A percentile compares a stretch with the other conserved stretches of the same genome.
Evolutionary conservation across 2,113 vertebrate genomes (phyloP).

Genomic region (Ammodytes marinus): DNA sequence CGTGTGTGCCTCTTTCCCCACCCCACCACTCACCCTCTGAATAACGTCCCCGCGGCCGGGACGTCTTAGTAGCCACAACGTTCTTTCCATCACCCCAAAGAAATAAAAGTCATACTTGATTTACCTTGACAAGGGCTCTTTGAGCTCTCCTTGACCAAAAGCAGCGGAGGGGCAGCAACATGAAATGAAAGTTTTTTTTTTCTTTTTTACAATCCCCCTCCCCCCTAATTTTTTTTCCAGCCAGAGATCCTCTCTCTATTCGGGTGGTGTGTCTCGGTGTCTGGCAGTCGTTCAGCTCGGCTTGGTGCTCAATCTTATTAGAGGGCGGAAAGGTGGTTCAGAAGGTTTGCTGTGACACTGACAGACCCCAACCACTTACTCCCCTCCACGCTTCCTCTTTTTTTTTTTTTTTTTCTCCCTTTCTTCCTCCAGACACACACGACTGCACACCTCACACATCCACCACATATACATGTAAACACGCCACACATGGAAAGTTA

Average conservation of each 20-base stretch:
- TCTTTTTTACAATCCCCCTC: constrained; percentile 46
- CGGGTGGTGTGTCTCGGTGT: constrained; percentile 54
- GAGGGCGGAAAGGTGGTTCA: constrained; percentile 68
- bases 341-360: constrained; percentile 64
- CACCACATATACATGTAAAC: constrained; percentile 34
- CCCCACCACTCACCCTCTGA: constrained; percentile 12
- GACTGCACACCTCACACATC: constrained; percentile 50
- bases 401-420: not conserved
- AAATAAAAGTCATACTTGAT: constrained; percentile 84
- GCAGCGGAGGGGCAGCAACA: constrained; percentile 21
- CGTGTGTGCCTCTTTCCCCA: constrained; percentile 9
- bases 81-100: constrained; percentile 69
- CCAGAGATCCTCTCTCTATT: constrained; percentile 63
- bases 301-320: constrained; percentile 78
- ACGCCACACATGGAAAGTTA: constrained; percentile 31
- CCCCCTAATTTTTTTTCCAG: constrained; percentile 9
- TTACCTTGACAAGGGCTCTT: constrained; percentile 79
- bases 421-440: constrained; percentile 22
- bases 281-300: constrained; percentile 76
- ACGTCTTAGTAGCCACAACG: constrained; percentile 58
- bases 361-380: constrained; percentile 53
- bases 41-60: constrained; percentile 54
- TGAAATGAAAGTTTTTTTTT: constrained; percentile 28
- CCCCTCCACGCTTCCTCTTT: not conserved
- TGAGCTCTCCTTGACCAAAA: constrained; percentile 77